Evolutionary conservation across 2,888 invertebrate species (phyloP).

Genomic region (Lasioglossum vierecki): DNA sequence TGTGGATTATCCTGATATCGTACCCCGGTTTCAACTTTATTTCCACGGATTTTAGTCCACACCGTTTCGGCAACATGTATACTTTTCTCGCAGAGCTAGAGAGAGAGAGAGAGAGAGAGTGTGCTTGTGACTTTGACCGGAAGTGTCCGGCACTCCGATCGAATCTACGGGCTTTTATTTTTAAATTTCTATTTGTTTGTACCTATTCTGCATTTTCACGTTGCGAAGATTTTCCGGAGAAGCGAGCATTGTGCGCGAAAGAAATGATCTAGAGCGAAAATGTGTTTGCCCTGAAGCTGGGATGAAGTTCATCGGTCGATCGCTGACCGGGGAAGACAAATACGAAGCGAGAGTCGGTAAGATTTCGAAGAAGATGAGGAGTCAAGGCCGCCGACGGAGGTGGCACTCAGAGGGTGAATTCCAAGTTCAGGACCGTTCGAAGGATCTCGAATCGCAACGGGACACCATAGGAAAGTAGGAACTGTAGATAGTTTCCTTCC

Average conservation of each 20-base stretch:
- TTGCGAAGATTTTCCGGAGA: background rate
- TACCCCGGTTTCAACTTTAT: background rate
- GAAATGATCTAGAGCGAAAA: background rate
- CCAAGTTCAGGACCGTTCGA: constrained; percentile 62
- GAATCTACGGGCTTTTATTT: background rate
- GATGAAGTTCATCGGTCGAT: constrained; percentile 14
- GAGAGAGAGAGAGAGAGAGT: no score
- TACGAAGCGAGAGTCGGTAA: constrained; percentile 28
- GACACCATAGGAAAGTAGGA: constrained; percentile 59
- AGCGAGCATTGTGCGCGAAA: background rate
- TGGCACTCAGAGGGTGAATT: constrained; percentile 51
- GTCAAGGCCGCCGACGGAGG: constrained; percentile 63
- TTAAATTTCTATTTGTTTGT: background rate
- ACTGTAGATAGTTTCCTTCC: constrained; percentile 55
- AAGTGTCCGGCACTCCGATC: background rate
- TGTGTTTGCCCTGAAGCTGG: background rate
- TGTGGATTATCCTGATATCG: background rate
- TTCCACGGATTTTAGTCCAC: background rate
- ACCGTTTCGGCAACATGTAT: background rate
- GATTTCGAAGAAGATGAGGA: constrained; percentile 55
- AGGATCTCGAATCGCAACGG: constrained; percentile 46
- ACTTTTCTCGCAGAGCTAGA: background rate
- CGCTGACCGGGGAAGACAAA: constrained; percentile 30
- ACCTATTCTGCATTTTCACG: background rate
- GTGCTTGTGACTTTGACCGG: background rate